Conservation (phyloP, 2,888 invertebrate genomes). For the Cantharis lateralis region DNA sequence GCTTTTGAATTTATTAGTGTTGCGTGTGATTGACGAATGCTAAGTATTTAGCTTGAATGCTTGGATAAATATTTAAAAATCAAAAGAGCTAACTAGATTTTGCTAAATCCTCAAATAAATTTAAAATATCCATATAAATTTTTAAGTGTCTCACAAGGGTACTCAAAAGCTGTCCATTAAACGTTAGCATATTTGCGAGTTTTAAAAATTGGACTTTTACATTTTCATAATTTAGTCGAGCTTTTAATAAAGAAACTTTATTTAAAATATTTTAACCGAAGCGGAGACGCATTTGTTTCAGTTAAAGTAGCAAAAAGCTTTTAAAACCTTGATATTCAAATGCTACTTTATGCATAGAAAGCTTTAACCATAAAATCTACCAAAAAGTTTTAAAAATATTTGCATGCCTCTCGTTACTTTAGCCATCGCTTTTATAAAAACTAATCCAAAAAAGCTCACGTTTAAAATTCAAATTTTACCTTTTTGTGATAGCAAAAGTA, state of each 20-base stretch:
- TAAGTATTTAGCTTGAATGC: not conserved
- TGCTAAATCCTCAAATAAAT: not conserved
- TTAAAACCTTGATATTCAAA: not conserved
- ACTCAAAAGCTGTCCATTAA: not conserved
- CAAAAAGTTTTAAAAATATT: conserved; percentile 14
- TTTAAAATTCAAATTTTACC: not conserved
- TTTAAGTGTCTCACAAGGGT: not conserved
- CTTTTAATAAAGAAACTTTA: not conserved
- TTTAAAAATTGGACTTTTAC: not conserved
- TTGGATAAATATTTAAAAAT: not conserved
- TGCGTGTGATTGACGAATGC: not conserved
- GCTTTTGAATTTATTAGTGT: not conserved
- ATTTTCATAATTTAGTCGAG: not conserved
- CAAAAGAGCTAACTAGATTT: not conserved
- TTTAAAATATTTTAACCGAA: not conserved
- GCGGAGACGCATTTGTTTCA: not conserved
- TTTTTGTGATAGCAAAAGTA: not conserved
- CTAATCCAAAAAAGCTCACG: not conserved
- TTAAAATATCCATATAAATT: not conserved
- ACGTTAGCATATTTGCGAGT: not conserved
- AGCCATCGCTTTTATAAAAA: not conserved
- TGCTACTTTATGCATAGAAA: conserved; percentile 14
- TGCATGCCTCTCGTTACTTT: conserved; percentile 11
- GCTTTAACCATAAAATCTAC: conserved; percentile 6
- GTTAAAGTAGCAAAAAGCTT: not conserved